Conservation (phyloP, 2,113 vertebrate genomes). For the Megaleporinus macrocephalus region DNA sequence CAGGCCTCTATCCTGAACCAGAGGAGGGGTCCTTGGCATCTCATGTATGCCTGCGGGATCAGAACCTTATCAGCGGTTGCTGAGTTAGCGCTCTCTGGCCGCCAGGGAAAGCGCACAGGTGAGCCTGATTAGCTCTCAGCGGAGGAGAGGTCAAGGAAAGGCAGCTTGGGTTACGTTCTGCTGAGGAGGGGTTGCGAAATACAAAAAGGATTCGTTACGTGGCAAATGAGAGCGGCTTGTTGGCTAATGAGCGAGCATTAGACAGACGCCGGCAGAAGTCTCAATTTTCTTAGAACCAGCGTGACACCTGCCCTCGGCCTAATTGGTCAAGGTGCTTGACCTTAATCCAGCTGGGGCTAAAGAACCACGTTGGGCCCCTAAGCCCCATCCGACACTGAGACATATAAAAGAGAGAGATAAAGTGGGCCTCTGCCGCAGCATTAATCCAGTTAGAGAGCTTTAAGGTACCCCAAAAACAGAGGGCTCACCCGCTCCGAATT, state of each 20-base stretch:
- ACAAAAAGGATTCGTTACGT: constrained; percentile 35
- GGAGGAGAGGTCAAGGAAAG: constrained; percentile 74
- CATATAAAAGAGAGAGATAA: constrained; percentile 65
- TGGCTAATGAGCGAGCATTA: constrained; percentile 67
- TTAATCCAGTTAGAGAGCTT: constrained; percentile 79
- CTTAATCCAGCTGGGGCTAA: constrained; percentile 60
- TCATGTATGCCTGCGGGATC: constrained; percentile 58
- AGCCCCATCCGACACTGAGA: constrained; percentile 58
- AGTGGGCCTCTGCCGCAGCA: constrained; percentile 62
- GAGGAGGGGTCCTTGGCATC: constrained; percentile 59
- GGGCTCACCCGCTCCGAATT: constrained; percentile 68
- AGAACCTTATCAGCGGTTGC: constrained; percentile 70
- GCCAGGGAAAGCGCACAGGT: constrained; percentile 71
- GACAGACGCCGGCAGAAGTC: constrained; percentile 66
- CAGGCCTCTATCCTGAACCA: constrained; percentile 52
- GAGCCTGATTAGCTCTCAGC: constrained; percentile 74
- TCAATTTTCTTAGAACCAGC: constrained; percentile 72
- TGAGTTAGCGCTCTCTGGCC: constrained; percentile 66
- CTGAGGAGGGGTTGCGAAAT: neutral
- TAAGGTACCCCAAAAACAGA: constrained; percentile 65
- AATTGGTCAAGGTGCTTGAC: constrained; percentile 75
- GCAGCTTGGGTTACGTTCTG: constrained; percentile 66
- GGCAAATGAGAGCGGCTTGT: constrained; percentile 56
- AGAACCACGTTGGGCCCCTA: constrained; percentile 48
- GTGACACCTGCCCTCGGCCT: constrained; percentile 74